Conservation (phyloP, 2,888 invertebrate genomes). For the Arrhopalites spinosus region DNA sequence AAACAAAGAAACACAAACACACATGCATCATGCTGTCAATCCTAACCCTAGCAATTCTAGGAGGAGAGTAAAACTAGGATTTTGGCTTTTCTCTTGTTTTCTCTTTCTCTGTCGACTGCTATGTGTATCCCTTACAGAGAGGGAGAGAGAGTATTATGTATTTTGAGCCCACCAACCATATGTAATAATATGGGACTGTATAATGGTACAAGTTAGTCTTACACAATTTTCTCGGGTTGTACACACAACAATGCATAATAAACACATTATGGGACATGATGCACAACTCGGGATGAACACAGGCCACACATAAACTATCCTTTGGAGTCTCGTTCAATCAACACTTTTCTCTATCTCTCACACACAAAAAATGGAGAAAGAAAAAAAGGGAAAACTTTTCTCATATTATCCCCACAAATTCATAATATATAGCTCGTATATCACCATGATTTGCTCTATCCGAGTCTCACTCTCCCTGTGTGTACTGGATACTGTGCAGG, state of each 20-base stretch:
- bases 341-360: background rate
- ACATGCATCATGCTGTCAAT: conserved; percentile 1
- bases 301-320: conserved; percentile 1
- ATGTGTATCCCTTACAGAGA: too few relatives aligned
- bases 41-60: background rate
- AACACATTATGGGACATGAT: conserved; percentile 1
- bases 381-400: background rate
- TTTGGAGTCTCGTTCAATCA: background rate
- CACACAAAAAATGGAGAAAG: background rate
- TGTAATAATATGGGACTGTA: too few relatives aligned
- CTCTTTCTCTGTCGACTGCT: background rate
- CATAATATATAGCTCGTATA: too few relatives aligned
- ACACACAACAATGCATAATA: background rate
- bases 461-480: too few relatives aligned
- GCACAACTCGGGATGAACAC: background rate
- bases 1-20: background rate
- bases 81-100: background rate
- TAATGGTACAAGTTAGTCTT: too few relatives aligned
- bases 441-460: too few relatives aligned
- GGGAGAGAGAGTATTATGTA: too few relatives aligned
- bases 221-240: too few relatives aligned
- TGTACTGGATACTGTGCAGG: too few relatives aligned
- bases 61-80: too few relatives aligned
- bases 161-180: too few relatives aligned
- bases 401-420: too few relatives aligned